Base-by-base conservation (phyloP, 2,888 invertebrate genomes). In the Sympetrum striolatum region DNA sequence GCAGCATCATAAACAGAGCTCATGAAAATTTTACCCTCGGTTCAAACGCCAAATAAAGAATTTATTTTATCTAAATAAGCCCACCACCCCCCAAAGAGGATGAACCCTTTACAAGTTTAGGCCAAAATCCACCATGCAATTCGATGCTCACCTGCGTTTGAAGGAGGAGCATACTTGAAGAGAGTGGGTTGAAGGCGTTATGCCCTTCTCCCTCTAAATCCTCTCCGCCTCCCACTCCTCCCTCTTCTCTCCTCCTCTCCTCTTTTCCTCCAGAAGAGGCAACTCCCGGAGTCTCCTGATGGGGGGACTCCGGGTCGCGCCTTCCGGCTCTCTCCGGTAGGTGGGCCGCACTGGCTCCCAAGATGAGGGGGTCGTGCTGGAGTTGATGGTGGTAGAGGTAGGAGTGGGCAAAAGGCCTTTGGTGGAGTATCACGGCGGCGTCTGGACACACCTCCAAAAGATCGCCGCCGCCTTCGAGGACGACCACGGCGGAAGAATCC, bases 151-250 rank as follows among this genome's bases (percentile, higher is more conserved):
- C 98, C 96, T 97, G 98, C 95, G 98, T 97, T 95, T 98, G 98
- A 96, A 98, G 96, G 94, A 98, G 97, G 96, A 98, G 97, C 98
- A 98, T 98, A 96, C 97, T 98, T 97, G 98, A 95, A 92, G 95
- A 95, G 92, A 95, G 95, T 92, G 95, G 90, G 90, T 91, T 91
- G 90, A 95, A 93, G 94, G 95, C 93, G 94, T 95, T 93, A 94
- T 95, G 93, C 60, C 64, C 86, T 58, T 60, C 86, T 86, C 86
- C 86, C 39, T 64, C 86, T 60, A 86, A 37, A 12, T 86, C 86
- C 82, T 82, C 58, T 12, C 60, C 60, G 3, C 86, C 86, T 4
- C 37, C 60, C 35, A 86, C 86, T 37, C 35, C 86, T 39, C 86
- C 86, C 60, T 37, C 60, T 60, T 86, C 86, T 60, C 31, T n/a